Evolutionary conservation across 2,888 invertebrate genomes (phyloP).

Genomic region (Anticlea derivata): DNA sequence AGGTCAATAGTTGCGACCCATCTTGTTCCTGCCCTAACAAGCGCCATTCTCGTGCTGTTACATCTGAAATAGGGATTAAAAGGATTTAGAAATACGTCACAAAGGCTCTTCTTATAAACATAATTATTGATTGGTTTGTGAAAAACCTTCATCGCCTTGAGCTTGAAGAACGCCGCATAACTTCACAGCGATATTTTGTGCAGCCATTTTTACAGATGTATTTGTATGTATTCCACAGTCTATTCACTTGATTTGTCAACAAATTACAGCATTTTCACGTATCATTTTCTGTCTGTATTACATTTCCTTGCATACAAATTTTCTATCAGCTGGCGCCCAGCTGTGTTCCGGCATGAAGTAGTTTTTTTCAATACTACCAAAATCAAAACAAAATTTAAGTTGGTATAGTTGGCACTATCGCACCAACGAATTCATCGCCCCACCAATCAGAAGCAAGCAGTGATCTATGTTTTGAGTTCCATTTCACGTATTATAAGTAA

Average conservation of each 20-base stretch:
- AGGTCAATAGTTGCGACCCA: conserved; percentile 88
- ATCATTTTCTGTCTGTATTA: conserved; percentile 48
- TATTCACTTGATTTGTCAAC: conserved; percentile 43
- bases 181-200: conserved; percentile 84
- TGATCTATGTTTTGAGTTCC: conserved; percentile 45
- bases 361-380: conserved; percentile 53
- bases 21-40: conserved; percentile 92
- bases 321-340: conserved; percentile 75
- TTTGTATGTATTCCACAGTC: conserved; percentile 39
- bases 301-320: conserved; percentile 73
- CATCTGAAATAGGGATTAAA: conserved; percentile 65
- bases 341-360: conserved; percentile 69
- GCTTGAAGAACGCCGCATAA: conserved; percentile 81
- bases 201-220: conserved; percentile 55
- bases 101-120: conserved; percentile 12
- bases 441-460: conserved; percentile 61
- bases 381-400: conserved; percentile 39
- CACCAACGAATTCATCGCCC: conserved; percentile 40
- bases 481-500: conserved; percentile 34
- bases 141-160: conserved; percentile 76
- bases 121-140: conserved; percentile 30
- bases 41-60: conserved; percentile 90
- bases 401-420: conserved; percentile 39
- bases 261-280: conserved; percentile 49
- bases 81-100: conserved; percentile 2